Base-by-base conservation (phyloP, 2,888 invertebrate species). In the Scrobipalpa atriplicella region DNA sequence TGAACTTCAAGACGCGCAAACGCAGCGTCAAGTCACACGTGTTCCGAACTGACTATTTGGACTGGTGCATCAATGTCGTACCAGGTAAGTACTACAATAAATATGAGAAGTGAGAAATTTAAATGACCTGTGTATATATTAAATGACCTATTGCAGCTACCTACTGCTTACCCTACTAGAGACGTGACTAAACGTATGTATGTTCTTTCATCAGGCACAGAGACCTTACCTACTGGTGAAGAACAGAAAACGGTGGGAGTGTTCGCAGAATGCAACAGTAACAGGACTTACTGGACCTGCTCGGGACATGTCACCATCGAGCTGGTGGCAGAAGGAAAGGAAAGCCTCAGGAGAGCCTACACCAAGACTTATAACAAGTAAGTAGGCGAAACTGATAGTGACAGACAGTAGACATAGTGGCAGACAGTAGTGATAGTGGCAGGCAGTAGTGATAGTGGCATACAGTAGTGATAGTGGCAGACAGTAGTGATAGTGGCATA, bases 1-100 rank as follows among this genome's bases (percentile, higher is more conserved):
- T 64, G 47, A 69, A 70, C 66, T 67, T 68, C 62, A 70, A 68
- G 66, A 65, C 65, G 38, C 66, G 70, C 21, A 64, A 65, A 62
- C 68, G 68, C 18, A 52, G 52, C 52, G 66, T 70, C 43, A 38
- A 62, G 58, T 70, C 70, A 13, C 62, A 61, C 16, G n/a, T 51
- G 5, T 67, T 70, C 64, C 11, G 8, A 16, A 63, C 67, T 18
- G 60, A 56, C 65, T 61, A 51, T n/a, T 16, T 66, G 60, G 43
- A 43, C 11, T 70, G 68, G 68, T 39, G 13, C 29, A 29, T 70
- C 51, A 47, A 64, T 19, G 36, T 68, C n/a, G 52, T 65, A 47
- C 68, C 68, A 1, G 52, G 54, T 52, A 36, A 54, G 39, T 13
- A 39, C 1, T 19, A 7, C 11, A n/a, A n/a, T n/a, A n/a, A n/a